A percentile compares a stretch with the other conserved stretches of the same genome.
Evolutionary conservation across 2,888 invertebrate genomes (phyloP).

Genomic region (Halocaridina rubra): DNA sequence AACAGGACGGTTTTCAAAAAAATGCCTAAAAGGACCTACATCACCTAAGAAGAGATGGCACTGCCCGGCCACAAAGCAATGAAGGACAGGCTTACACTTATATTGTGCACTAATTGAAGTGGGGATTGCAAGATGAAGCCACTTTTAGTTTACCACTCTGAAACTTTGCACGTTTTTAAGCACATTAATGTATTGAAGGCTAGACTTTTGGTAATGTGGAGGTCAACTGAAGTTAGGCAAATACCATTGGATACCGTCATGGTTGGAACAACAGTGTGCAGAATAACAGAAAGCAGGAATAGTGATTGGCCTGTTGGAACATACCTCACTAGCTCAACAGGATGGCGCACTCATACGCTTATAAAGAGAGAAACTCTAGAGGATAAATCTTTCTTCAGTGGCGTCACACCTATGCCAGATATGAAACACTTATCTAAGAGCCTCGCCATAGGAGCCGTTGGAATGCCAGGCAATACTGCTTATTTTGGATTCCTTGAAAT

Average conservation of each 20-base stretch:
- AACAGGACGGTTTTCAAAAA: no score
- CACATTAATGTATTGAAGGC: no score
- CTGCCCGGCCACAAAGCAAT: no score
- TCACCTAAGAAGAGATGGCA: no score
- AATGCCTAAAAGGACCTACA: no score
- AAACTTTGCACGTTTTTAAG: no score
- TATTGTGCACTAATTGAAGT: no score
- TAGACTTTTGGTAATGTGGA: no score
- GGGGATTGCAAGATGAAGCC: no score
- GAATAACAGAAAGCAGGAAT: background rate
- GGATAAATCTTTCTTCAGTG: background rate
- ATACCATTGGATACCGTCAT: conserved; percentile 73
- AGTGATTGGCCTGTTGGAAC: background rate
- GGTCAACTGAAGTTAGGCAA: background rate
- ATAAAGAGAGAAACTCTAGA: background rate
- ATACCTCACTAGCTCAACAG: background rate
- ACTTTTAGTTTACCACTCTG: no score
- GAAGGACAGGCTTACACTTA: no score
- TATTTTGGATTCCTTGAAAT: conserved; percentile 80
- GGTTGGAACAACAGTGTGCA: conserved; percentile 78
- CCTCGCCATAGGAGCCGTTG: background rate
- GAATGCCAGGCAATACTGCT: conserved; percentile 73
- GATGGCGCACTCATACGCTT: background rate
- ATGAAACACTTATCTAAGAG: background rate
- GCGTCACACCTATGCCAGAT: background rate